Conservation (phyloP, 1,140 invertebrate genomes). For the Drosophila gunungcola region DNA sequence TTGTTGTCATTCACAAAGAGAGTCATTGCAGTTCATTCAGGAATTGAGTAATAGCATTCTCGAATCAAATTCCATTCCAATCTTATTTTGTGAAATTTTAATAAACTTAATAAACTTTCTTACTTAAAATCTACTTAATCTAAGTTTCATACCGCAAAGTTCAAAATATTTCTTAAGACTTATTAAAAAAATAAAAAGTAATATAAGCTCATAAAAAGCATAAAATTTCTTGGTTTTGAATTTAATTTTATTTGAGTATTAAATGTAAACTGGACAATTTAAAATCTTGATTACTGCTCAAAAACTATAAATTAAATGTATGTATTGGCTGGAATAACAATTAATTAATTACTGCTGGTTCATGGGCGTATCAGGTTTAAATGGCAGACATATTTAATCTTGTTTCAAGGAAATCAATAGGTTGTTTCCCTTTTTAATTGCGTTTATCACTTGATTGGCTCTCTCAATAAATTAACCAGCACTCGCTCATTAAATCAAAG, state of each 20-base stretch:
- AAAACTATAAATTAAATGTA: too few relatives aligned
- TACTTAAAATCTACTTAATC: too few relatives aligned
- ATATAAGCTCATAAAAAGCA: too few relatives aligned
- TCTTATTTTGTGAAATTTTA: background rate
- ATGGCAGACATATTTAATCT: background rate
- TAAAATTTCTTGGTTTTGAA: too few relatives aligned
- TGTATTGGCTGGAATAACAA: too few relatives aligned
- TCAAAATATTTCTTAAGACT: too few relatives aligned
- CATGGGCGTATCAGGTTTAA: background rate
- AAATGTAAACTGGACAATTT: too few relatives aligned
- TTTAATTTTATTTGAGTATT: too few relatives aligned
- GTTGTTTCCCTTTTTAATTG: constrained; percentile 6
- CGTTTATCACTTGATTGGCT: constrained; percentile 20
- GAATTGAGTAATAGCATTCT: constrained; percentile 14
- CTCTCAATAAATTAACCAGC: constrained; percentile 13
- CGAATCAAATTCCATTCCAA: background rate
- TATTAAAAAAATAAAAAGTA: too few relatives aligned
- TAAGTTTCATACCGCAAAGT: too few relatives aligned
- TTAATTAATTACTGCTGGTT: background rate
- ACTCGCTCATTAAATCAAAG: constrained; percentile 43
- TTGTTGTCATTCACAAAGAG: constrained; percentile 69
- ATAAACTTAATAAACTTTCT: background rate
- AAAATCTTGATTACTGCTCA: too few relatives aligned
- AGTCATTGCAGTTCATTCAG: constrained; percentile 45
- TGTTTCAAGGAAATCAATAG: background rate